Evolutionary conservation across 2,113 vertebrate genomes (phyloP), one percentile per base, ranked within the genome.

Genomic region (Colius striatus): DNA sequence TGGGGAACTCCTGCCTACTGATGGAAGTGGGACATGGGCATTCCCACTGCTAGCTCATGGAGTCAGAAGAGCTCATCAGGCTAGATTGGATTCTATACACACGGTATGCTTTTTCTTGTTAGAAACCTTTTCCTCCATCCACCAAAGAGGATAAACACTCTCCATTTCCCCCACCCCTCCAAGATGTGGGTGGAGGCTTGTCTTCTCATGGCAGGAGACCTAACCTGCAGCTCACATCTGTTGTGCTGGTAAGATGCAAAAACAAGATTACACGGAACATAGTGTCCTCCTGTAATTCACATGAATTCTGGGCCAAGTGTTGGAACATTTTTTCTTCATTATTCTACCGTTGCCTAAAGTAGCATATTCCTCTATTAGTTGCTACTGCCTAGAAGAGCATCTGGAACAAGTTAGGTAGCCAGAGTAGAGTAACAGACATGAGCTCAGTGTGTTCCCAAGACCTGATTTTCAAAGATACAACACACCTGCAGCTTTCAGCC

Each of bases 311-410:
- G 92, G 93, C 92, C 93, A 95, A 94, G 83, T 82, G 82, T 6
- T 96, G 94, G 77, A 94, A 95, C 94, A 90, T 93, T 96, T 97
- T 95, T 95, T 88, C 90, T 95, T 90, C 88, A 93, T 94, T 95
- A 95, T 95, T 94, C 87, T 88, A 81, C 77, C 9, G 9, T 9
- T 90, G 92, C 92, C 80, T 78, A 76, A 84, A 82, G 87, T 79
- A 89, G 94, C 92, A 78, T 89, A 95, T 95, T 95, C 66, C 81
- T 92, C 89, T 90, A 25, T 94, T 89, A 87, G 81, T 19, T 91
- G 77, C 91, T 96, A 84, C 84, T 94, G 83, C 90, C 76, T 96
- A 94, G 79, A 95, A 94, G 68, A 68, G 88, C 95, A 97, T 95
- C 94, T 97, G 93, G 95, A 97, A 95, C 83, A 96, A 94, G 85